Evolutionary conservation across 2,797 vertebrate species (phyloP).

Genomic region (Sebastes matsubarae): DNA sequence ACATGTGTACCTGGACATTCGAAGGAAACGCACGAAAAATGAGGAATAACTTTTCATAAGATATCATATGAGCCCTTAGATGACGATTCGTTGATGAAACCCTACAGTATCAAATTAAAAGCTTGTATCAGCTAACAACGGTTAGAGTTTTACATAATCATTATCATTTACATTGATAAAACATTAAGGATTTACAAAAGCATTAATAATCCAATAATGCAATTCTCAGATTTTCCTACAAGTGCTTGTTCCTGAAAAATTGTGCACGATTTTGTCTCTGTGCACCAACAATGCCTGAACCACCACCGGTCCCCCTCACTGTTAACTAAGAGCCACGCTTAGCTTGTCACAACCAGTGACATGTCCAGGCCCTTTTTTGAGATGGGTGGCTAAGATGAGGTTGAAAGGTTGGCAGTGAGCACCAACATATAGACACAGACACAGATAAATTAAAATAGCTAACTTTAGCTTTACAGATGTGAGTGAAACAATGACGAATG

Average conservation of each 20-base stretch:
- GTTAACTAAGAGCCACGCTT: not conserved
- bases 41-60: no score
- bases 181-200: not conserved
- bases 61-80: no score
- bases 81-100: no score
- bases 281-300: not conserved
- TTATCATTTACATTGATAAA: not conserved
- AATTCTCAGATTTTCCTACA: not conserved
- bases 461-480: slow-evolving; percentile 4
- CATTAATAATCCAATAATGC: not conserved
- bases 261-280: not conserved
- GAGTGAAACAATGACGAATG: not conserved
- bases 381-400: not conserved
- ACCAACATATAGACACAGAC: not conserved
- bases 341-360: not conserved
- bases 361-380: not conserved
- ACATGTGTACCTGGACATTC: no score
- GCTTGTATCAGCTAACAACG: not conserved
- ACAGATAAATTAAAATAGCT: not conserved
- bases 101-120: not conserved
- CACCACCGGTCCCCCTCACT: not conserved
- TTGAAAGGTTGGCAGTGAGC: not conserved
- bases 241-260: not conserved
- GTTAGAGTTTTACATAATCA: not conserved
- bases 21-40: no score